Base-by-base conservation (phyloP, 2,888 invertebrate genomes). In the Harpagoxenus sublaevis region DNA sequence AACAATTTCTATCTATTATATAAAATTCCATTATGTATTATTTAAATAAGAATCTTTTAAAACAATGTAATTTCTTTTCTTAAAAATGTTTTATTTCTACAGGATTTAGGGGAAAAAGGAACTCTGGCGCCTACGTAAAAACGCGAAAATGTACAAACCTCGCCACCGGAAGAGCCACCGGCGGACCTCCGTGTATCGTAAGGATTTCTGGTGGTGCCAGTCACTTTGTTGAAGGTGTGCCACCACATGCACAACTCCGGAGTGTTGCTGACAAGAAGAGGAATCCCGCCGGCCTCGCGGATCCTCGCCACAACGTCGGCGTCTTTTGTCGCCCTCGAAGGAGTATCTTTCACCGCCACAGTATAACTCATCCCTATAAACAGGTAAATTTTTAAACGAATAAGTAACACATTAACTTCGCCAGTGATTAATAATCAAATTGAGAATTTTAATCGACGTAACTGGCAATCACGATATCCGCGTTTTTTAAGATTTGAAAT, bases 101-200 rank as follows among this genome's bases (percentile, higher is more conserved):
- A n/a, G 42, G 39, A 15, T 63, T 39, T 4, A 35, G 35, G 35
- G 6, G 35, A 42, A 6, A 8, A 60, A 15, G 12, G 8, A 55
- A 66, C 0, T 12, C 10, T 15, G 15, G 5, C 12, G 12, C 31
- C 45, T 53, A 15, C 23, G 42, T 18, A n/a, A n/a, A 23, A 23
- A 48, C 28, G 18, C 23, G 15, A 10, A 15, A 3, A 15, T 9
- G 1, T 10, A 86, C 95, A 90, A 92, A 97, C 98, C 96, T 98
- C 98, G 12, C 98, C 98, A 53, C 99, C 99, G 0, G 98, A 98
- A 48, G 98, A 99, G 4, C 99, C 99, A 0, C 98, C 99, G 0
- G 97, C 96, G 0, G 97, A 98, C 90, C 97, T 96, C 0, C 96
- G 96, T 1, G 96, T 96, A 92, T 98, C 97, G 94, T 98, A 98